Conservation (phyloP, 2,888 invertebrate species). For the Disparrhopalites patrizii region DNA sequence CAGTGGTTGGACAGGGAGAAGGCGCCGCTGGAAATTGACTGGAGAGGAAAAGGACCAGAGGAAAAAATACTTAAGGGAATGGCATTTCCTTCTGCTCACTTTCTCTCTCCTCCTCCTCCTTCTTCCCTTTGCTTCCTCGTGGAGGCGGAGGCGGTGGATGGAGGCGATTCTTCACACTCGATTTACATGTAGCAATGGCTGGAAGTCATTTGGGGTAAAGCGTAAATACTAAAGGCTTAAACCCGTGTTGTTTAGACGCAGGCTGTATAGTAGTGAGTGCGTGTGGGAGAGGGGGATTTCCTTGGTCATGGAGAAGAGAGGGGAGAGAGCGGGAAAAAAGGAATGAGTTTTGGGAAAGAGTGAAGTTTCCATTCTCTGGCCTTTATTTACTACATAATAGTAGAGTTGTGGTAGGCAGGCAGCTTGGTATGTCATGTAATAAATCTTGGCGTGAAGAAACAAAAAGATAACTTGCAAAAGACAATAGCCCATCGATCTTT, state of each 20-base stretch:
- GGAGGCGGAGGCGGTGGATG: background rate
- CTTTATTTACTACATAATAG: background rate
- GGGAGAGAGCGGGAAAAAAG: background rate
- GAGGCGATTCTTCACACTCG: conserved; percentile 4
- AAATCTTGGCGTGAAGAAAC: conserved; percentile 33
- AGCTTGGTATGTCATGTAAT: conserved; percentile 29
- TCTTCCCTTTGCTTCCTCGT: background rate
- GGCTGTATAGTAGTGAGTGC: no score
- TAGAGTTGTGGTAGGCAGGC: conserved; percentile 12
- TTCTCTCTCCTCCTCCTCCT: background rate
- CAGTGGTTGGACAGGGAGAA: no score
- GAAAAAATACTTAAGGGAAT: no score
- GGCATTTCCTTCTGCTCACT: no score
- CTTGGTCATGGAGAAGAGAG: no score
- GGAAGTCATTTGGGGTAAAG: no score
- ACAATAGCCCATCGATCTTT: conserved; percentile 40
- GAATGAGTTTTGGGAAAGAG: background rate
- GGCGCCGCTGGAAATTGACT: no score
- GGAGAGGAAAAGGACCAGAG: no score
- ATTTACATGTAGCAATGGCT: conserved; percentile 4
- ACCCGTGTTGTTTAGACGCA: no score
- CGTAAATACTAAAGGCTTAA: no score
- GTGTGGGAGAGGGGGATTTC: no score
- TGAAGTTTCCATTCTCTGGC: conserved; percentile 2
- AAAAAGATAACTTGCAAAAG: conserved; percentile 37